Evolutionary conservation across 1,140 invertebrate species (phyloP).

Genomic region (Hestina assimilis): DNA sequence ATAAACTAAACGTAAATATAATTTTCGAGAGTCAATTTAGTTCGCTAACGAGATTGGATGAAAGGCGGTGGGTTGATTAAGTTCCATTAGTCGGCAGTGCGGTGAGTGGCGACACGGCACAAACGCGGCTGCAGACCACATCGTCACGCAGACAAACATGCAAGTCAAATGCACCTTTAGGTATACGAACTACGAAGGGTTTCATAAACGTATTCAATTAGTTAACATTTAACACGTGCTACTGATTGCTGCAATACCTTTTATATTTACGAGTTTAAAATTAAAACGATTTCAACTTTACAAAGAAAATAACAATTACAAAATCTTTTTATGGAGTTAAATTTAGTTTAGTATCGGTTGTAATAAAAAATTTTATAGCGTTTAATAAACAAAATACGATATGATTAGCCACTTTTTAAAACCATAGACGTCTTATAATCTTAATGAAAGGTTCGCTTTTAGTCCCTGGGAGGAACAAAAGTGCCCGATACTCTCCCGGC

Average conservation of each 20-base stretch:
- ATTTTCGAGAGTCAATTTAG: slow-evolving; percentile 64
- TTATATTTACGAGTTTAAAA: too few species aligned
- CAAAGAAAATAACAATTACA: too few species aligned
- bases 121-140: slow-evolving; percentile 45
- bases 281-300: too few species aligned
- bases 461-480: too few species aligned
- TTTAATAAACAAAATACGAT: too few species aligned
- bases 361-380: too few species aligned
- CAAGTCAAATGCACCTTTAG: slow-evolving; percentile 3
- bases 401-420: too few species aligned
- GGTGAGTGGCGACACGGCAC: slow-evolving; percentile 42
- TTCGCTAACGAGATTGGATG: slow-evolving; percentile 65
- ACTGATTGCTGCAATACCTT: not conserved
- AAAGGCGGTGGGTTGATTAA: slow-evolving; percentile 64
- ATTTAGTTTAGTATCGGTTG: too few species aligned
- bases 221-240: not conserved
- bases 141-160: slow-evolving; percentile 43
- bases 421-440: too few species aligned
- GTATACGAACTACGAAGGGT: not conserved
- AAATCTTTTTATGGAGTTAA: too few species aligned
- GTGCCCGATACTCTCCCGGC: too few species aligned
- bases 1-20: slow-evolving; percentile 42
- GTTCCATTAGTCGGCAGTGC: slow-evolving; percentile 51
- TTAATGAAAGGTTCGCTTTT: too few species aligned
- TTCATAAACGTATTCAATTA: not conserved